These are phyloP conservation scores for Propithecus coquereli DNA, from an alignment of 2,113 vertebrate species.

Conservation along the genomic window DNA sequence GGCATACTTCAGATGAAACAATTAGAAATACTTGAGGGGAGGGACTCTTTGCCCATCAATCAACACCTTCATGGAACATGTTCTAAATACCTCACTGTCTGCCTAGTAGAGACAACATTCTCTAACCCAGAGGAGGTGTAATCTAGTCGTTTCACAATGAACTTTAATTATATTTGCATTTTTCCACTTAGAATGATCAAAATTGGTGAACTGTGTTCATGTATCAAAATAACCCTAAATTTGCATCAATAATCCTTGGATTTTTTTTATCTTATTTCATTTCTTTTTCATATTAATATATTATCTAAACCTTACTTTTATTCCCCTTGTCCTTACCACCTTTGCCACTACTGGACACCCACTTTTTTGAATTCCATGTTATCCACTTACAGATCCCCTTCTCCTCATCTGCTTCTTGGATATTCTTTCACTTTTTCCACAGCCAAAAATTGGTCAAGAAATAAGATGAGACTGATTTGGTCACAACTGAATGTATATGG, in stretches of 20 bases:
- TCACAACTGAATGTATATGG: not conserved
- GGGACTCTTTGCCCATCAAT: not conserved
- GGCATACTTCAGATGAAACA: not conserved
- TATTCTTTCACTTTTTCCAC: not conserved
- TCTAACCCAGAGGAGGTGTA: not conserved
- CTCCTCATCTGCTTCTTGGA: not conserved
- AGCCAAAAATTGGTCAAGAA: not conserved
- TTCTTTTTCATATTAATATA: not conserved
- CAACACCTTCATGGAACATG: not conserved
- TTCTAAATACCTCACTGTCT: not conserved
- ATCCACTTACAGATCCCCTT: not conserved
- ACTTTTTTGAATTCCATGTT: not conserved
- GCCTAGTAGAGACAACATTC: not conserved
- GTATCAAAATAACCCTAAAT: not conserved
- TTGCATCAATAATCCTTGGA: not conserved
- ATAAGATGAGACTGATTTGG: not conserved
- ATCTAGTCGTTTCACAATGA: not conserved
- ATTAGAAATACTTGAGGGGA: not conserved
- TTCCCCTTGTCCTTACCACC: not conserved
- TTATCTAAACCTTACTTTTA: not conserved
- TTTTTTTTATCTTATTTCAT: not conserved
- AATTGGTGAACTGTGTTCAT: not conserved
- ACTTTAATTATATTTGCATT: not conserved
- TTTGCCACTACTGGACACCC: not conserved
- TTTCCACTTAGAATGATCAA: not conserved